Evolutionary conservation across 2,113 vertebrate species (phyloP), one percentile per base, ranked within the genome.

Genomic region (Baryphthengus martii): DNA sequence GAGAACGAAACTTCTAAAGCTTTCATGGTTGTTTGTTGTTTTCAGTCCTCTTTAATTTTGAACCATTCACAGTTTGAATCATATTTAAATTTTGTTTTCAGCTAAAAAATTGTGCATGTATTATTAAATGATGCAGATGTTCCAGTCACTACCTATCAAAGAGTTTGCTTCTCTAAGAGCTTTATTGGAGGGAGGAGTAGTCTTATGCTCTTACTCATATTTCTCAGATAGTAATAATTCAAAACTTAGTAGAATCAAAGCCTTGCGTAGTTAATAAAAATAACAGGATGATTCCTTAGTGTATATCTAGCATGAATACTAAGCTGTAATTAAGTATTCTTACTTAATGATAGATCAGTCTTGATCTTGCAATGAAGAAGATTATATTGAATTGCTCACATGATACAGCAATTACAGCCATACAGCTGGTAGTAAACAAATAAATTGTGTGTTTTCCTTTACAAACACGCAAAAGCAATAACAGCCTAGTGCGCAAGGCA

Each of bases 301-400:
- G 5, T 74, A 40, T 78, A 50, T 66, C 66, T 85, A 66, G 56
- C 35, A 49, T 80, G 72, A 91, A 80, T 87, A 24, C 50, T 76
- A 87, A 93, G 35, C 44, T 84, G 44, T 72, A 75, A 89, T 89
- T 91, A 89, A 87, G 42, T 80, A 89, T 86, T 95, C 67, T 89
- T 91, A 45, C 45, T 89, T 84, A 83, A 89, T 72, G 63, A 89
- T 52, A 67, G 67, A 76, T 89, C 39, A 89, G 44, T 44, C 44
- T 89, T 6, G n/a, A 49, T 80, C 44, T 79, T 0, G 0, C 44
- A 89, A 83, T 87, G 68, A 62, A 37, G 65, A 74, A 83, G 56
- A 82, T 91, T 83, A 58, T 79, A 31, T 68, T 93, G 58, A 84
- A n/a, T 79, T 95, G 35, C 58, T 91, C 31, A 29, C 47, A 29